Evolutionary conservation across 1,140 invertebrate species (phyloP).

Genomic region (Forficula auricularia): DNA sequence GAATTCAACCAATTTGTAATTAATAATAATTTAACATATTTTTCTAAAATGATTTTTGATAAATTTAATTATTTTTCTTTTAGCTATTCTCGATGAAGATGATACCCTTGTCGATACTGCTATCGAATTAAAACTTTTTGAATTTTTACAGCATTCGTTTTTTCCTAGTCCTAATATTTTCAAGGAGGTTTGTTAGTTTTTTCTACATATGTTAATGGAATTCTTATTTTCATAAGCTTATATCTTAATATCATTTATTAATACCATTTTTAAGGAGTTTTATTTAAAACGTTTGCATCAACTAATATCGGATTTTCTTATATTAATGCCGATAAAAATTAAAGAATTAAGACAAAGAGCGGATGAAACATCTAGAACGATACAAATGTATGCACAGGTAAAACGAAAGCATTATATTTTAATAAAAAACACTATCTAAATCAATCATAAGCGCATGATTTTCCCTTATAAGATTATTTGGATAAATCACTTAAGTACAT

Average conservation of each 20-base stretch:
- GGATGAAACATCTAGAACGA: slow-evolving; percentile 72
- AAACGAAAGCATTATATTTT: too few species aligned
- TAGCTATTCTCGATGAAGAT: slow-evolving; percentile 48
- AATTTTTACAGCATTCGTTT: slow-evolving; percentile 52
- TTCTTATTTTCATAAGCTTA: too few species aligned
- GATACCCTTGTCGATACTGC: slow-evolving; percentile 56
- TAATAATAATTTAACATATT: neutral
- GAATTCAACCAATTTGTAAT: slow-evolving; percentile 10
- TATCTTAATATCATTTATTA: neutral
- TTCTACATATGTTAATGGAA: slow-evolving; percentile 10
- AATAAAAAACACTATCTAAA: neutral
- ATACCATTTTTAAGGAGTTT: slow-evolving; percentile 36
- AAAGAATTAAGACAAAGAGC: slow-evolving; percentile 66
- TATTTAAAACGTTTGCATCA: slow-evolving; percentile 68
- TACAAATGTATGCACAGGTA: slow-evolving; percentile 52
- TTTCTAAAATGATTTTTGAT: neutral
- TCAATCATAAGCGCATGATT: neutral
- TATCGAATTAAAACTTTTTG: slow-evolving; percentile 63
- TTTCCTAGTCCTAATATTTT: slow-evolving; percentile 50
- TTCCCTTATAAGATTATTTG: too few species aligned
- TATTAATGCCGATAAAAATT: slow-evolving; percentile 78
- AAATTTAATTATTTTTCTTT: slow-evolving; percentile 8
- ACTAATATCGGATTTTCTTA: slow-evolving; percentile 81
- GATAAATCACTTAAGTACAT: too few species aligned
- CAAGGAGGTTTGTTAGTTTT: slow-evolving; percentile 37